Percentiles rank a stretch among this genome's conserved stretches.
phyloP scores from a whole-genome alignment of 2,797 vertebrate species.

The Lindbergichthys nudifrons region DNA sequence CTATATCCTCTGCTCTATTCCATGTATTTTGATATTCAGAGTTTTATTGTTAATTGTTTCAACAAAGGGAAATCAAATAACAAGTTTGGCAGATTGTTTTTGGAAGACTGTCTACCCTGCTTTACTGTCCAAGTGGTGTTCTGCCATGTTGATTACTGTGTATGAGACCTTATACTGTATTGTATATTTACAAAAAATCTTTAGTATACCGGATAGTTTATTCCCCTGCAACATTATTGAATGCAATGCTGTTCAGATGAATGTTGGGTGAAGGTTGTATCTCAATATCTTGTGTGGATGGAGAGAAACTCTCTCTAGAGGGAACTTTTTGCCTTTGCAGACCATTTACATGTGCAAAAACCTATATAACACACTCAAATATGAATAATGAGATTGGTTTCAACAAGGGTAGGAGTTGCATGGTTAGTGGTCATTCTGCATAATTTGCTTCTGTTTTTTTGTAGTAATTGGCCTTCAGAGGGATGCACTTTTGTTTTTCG shows the following conservation, averaged over 20 bases:
- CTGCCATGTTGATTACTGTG: neutral
- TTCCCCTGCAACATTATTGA: neutral
- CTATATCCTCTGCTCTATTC: neutral
- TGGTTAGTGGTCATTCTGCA: too few relatives aligned
- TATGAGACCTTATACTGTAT: constrained; percentile 6
- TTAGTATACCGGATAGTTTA: neutral
- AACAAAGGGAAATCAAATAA: neutral
- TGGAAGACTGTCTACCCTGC: neutral
- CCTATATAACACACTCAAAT: too few relatives aligned
- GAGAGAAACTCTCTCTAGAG: too few relatives aligned
- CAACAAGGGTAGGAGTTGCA: too few relatives aligned
- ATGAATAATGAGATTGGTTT: too few relatives aligned
- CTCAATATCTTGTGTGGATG: too few relatives aligned
- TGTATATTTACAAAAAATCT: neutral
- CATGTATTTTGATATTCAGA: neutral
- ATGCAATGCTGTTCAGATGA: neutral
- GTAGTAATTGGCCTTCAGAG: too few relatives aligned
- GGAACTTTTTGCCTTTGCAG: too few relatives aligned
- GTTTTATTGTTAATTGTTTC: too few relatives aligned
- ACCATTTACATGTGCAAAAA: too few relatives aligned
- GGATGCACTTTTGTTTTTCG: too few relatives aligned
- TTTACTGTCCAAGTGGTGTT: neutral
- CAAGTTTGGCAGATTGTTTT: neutral
- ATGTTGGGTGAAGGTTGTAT: neutral
- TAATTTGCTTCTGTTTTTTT: too few relatives aligned